Percentiles rank a stretch among this genome's conserved stretches.
Evolutionary conservation across 2,888 invertebrate species (phyloP).

Genomic region (Punctoribates punctum): DNA sequence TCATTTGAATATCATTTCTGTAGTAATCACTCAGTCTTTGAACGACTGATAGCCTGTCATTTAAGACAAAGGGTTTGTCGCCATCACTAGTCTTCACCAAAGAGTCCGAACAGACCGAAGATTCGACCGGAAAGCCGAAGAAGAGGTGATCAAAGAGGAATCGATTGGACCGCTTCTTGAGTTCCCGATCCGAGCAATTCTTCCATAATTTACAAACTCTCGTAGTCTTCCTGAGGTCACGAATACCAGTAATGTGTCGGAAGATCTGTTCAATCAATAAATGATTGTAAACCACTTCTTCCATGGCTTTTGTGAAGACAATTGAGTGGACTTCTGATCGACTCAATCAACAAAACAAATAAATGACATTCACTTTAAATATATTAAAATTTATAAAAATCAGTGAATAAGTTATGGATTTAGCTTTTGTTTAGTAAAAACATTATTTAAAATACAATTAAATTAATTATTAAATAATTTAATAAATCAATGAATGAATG

Average conservation of each 20-base stretch:
- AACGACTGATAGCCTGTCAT: neutral
- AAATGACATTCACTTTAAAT: too few species aligned
- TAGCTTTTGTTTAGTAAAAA: too few species aligned
- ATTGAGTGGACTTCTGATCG: neutral
- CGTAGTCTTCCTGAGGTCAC: neutral
- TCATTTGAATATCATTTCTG: conserved; percentile 1
- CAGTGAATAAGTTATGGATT: too few species aligned
- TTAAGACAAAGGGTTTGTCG: conserved; percentile 29
- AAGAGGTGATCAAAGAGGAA: conserved; percentile 7
- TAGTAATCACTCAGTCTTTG: neutral
- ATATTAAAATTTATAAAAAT: too few species aligned
- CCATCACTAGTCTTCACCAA: neutral
- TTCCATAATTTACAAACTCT: conserved; percentile 27
- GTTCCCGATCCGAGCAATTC: neutral
- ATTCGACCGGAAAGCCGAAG: neutral
- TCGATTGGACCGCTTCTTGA: neutral
- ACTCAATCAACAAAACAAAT: neutral
- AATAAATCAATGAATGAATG: too few species aligned
- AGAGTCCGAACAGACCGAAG: neutral
- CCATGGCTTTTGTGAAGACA: neutral
- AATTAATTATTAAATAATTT: neutral
- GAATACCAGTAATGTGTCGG: neutral
- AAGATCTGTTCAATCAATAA: conserved; percentile 16
- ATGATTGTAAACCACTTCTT: conserved; percentile 24
- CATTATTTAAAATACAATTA: neutral